A percentile compares a stretch with the other conserved stretches of the same genome.
These are phyloP conservation scores for Paracentrotus lividus DNA, from an alignment of 53 echinoderm and acorn worm genomes.

Conservation along the genomic window DNA sequence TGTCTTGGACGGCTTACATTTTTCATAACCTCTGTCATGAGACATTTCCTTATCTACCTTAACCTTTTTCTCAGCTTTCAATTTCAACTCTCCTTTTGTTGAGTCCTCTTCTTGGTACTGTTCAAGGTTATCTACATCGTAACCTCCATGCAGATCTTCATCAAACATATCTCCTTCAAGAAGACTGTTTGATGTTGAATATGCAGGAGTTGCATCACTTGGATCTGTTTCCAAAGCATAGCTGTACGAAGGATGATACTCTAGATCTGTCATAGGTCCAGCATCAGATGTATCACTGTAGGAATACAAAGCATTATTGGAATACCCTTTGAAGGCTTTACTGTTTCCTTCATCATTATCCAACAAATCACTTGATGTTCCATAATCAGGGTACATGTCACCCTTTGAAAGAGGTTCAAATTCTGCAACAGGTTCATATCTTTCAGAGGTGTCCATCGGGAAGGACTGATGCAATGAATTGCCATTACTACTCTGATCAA, in stretches of 20 bases:
- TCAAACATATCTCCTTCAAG: background rate
- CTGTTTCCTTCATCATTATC: constrained; percentile 26
- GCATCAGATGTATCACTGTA: background rate
- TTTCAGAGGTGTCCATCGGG: background rate
- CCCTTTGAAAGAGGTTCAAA: background rate
- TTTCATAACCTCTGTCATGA: background rate
- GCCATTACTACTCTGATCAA: background rate
- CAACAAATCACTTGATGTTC: background rate
- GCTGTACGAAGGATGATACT: constrained; percentile 73
- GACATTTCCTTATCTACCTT: background rate
- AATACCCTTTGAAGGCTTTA: constrained; percentile 55
- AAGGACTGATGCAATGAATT: background rate
- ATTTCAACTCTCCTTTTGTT: background rate
- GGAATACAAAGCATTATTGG: constrained; percentile 23
- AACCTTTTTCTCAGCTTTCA: background rate
- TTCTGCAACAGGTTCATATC: background rate
- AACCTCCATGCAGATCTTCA: background rate
- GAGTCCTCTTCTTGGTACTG: background rate
- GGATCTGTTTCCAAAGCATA: constrained; percentile 30
- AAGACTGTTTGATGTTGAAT: background rate
- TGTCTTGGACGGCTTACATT: background rate
- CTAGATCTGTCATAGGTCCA: constrained; percentile 28
- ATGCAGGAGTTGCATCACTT: background rate
- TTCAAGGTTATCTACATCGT: background rate
- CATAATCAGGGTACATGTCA: constrained; percentile 21